Conservation (phyloP, 2,113 vertebrate genomes). For the Empidonax alnorum region DNA sequence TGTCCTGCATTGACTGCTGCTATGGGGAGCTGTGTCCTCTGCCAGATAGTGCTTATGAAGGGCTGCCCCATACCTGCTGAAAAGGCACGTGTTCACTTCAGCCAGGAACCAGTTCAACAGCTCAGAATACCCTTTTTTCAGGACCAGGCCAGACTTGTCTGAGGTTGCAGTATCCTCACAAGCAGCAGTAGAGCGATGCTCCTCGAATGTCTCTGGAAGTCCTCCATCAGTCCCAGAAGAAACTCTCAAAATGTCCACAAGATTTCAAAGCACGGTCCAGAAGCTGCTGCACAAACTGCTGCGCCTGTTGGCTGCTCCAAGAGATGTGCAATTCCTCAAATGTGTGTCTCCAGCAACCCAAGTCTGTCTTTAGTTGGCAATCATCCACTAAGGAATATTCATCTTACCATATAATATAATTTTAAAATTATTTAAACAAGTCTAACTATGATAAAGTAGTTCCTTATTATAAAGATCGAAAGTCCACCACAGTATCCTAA, state of each 20-base stretch:
- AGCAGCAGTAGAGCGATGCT: background rate
- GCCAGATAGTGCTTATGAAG: background rate
- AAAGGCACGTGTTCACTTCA: accelerated
- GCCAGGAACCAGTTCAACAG: background rate
- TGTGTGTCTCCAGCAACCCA: background rate
- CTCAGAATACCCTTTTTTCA: background rate
- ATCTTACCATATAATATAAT: background rate
- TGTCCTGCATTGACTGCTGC: background rate
- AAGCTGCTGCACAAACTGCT: background rate
- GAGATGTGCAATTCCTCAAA: background rate
- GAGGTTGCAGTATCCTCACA: background rate
- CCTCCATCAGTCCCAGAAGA: background rate
- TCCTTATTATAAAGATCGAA: background rate
- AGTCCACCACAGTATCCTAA: background rate
- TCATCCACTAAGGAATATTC: accelerated
- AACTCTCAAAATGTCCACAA: background rate
- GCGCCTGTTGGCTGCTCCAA: background rate
- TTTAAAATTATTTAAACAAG: background rate
- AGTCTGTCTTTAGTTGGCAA: background rate
- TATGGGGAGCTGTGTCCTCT: background rate
- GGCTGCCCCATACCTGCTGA: background rate
- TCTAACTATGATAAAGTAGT: background rate
- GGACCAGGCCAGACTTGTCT: accelerated
- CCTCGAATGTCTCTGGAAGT: background rate
- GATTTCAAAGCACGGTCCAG: background rate